phyloP scores from a whole-genome alignment of 2,113 vertebrate species.

The Rhabdomys dilectus region DNA sequence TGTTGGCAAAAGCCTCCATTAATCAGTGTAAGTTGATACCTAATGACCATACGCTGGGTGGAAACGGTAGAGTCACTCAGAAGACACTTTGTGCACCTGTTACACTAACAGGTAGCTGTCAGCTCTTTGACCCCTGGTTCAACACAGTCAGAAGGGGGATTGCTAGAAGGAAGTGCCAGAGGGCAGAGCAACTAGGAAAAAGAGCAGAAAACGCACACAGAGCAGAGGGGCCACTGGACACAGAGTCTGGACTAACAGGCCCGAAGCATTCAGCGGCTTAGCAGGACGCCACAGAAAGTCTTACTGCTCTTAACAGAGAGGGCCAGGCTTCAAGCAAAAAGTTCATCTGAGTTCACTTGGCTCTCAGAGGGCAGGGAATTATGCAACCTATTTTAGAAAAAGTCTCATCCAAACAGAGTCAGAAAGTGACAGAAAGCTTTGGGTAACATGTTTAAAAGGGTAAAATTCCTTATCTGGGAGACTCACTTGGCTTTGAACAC shows the following conservation, averaged over 20 bases:
- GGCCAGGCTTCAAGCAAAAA: constrained; percentile 40
- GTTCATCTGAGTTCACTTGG: constrained; percentile 72
- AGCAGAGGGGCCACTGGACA: background rate
- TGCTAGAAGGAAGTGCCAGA: background rate
- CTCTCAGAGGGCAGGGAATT: constrained; percentile 61
- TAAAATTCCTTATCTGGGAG: constrained; percentile 69
- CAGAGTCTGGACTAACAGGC: background rate
- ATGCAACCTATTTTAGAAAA: constrained; percentile 66
- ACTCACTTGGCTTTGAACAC: constrained; percentile 34
- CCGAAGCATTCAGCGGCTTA: background rate
- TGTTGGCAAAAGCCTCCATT: background rate
- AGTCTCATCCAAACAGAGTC: constrained; percentile 59
- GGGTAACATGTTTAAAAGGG: constrained; percentile 58
- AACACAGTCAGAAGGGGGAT: background rate
- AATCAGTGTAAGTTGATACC: background rate
- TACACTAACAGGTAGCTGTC: background rate
- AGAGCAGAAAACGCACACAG: background rate
- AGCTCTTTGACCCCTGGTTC: background rate
- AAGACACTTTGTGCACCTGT: background rate
- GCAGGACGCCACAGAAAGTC: constrained; percentile 3
- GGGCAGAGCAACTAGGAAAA: background rate
- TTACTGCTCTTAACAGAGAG: constrained; percentile 3
- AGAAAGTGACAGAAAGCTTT: constrained; percentile 65
- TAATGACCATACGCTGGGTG: background rate
- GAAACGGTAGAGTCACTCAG: background rate